Conservation (phyloP, 2,113 vertebrate species). For the Elaphurus davidianus region DNA sequence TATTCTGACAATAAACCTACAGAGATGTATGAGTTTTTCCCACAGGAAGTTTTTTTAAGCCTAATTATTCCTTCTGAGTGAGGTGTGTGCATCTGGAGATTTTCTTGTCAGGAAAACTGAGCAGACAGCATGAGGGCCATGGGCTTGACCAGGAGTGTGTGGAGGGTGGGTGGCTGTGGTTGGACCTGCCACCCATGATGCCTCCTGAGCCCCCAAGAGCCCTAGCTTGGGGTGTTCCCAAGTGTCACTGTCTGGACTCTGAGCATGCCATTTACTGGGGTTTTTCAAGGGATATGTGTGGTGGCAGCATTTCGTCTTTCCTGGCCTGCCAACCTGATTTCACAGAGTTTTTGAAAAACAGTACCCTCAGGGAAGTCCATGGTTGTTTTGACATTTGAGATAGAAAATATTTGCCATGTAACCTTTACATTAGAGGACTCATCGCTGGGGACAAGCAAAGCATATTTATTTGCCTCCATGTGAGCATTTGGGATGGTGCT, state of each 20-base stretch:
- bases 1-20: neutral
- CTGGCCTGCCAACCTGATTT: conserved; percentile 80
- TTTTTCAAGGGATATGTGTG: conserved; percentile 58
- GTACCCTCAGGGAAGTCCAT: conserved; percentile 72
- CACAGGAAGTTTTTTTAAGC: neutral
- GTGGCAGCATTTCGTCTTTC: conserved; percentile 65
- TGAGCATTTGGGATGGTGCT: conserved; percentile 17
- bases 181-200: neutral
- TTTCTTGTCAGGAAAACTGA: neutral
- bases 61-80: conserved; percentile 3
- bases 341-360: conserved; percentile 71
- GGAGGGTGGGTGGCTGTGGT: neutral
- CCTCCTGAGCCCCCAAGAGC: neutral
- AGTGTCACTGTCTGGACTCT: conserved; percentile 47
- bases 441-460: conserved; percentile 39
- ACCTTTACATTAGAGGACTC: conserved; percentile 75
- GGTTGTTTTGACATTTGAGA: conserved; percentile 75
- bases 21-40: neutral
- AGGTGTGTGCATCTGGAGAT: neutral
- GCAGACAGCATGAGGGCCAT: fast-evolving
- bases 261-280: conserved; percentile 55
- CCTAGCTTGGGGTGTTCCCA: neutral
- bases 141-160: neutral
- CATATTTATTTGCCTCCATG: neutral
- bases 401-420: conserved; percentile 72